Percentiles rank a stretch among this genome's conserved stretches.
Evolutionary conservation across 2,797 vertebrate genomes (phyloP).

Genomic region (Dromococcyx pavoninus): DNA sequence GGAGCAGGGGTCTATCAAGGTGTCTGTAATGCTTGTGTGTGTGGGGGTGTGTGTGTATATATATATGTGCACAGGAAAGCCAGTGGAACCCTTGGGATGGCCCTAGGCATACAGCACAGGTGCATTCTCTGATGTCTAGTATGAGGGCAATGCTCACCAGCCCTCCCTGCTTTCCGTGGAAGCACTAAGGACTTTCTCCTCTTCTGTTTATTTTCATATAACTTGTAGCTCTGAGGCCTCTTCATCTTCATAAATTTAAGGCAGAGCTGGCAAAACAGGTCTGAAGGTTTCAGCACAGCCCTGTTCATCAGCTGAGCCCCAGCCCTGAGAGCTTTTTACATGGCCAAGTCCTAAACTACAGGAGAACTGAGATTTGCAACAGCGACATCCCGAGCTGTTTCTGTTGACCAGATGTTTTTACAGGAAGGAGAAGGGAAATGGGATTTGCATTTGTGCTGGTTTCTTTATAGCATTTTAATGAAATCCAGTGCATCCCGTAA

Average conservation of each 20-base stretch:
- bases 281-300: not conserved
- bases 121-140: not conserved
- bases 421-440: constrained; percentile 55
- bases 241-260: not conserved
- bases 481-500: constrained; percentile 12
- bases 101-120: not conserved
- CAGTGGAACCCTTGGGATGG: not conserved
- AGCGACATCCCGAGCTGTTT: constrained; percentile 22
- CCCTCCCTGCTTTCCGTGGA: not conserved
- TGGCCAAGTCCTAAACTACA: not conserved
- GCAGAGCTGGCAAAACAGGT: not conserved
- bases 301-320: not conserved
- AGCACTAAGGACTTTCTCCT: not conserved
- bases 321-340: accelerated
- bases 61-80: not conserved
- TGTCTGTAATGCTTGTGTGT: accelerated
- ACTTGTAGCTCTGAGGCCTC: not conserved
- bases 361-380: not conserved
- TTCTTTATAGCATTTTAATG: constrained; percentile 38
- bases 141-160: accelerated
- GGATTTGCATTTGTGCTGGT: constrained; percentile 38
- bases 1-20: accelerated
- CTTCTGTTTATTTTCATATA: not conserved
- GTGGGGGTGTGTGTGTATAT: accelerated
- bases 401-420: constrained; percentile 62